These are phyloP conservation scores for Nasalis larvatus DNA, from an alignment of 2,113 vertebrate species.

Conservation along the genomic window DNA sequence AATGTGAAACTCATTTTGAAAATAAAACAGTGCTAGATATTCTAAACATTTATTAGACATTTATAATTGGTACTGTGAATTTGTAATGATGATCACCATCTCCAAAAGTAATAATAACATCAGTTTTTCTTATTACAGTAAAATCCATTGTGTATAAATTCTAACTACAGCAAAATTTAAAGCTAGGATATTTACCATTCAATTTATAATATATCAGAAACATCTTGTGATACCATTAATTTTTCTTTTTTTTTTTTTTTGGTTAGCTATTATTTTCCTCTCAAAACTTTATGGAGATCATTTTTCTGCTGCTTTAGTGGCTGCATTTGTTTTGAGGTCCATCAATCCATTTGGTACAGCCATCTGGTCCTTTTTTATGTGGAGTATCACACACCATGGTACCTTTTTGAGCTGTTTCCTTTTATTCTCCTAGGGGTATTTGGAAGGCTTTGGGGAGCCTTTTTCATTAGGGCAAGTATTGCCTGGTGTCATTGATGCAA, in stretches of 20 bases:
- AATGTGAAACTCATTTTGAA: constrained; percentile 20
- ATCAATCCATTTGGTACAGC: constrained; percentile 99
- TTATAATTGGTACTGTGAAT: not conserved
- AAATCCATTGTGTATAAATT: not conserved
- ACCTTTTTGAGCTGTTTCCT: constrained; percentile 98
- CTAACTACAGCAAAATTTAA: not conserved
- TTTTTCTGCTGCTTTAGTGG: constrained; percentile 98
- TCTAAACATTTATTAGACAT: constrained; percentile 40
- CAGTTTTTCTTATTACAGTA: not conserved
- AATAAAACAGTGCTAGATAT: constrained; percentile 17
- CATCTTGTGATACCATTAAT: too few relatives aligned
- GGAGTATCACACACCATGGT: constrained; percentile 99
- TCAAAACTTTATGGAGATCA: too few relatives aligned
- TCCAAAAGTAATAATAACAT: not conserved
- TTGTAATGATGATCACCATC: not conserved
- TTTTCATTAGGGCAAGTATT: constrained; percentile 98
- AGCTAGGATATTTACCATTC: not conserved
- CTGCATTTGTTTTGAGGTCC: constrained; percentile 97
- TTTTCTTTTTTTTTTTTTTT: too few relatives aligned
- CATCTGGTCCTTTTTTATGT: constrained; percentile 98
- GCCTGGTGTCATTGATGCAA: constrained; percentile 97
- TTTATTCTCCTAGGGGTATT: constrained; percentile 99
- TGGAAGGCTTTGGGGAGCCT: constrained; percentile 97
- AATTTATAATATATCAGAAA: not conserved
- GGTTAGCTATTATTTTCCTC: too few relatives aligned